phyloP scores from a whole-genome alignment of 2,797 vertebrate species.

The Falco biarmicus region DNA sequence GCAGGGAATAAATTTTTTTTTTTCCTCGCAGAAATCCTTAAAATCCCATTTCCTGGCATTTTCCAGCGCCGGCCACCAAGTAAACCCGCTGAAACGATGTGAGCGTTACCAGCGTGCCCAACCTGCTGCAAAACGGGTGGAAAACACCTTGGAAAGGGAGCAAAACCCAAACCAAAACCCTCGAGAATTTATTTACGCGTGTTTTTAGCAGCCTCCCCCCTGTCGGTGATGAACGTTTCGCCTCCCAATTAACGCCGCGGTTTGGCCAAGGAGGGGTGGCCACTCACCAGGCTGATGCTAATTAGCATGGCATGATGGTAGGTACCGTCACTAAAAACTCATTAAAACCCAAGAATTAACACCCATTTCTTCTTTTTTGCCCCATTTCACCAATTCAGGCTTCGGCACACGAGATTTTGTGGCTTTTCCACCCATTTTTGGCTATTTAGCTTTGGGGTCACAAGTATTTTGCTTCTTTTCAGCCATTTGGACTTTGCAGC shows the following conservation, averaged over 20 bases:
- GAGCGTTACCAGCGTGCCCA: fast-evolving
- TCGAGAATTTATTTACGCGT: fast-evolving
- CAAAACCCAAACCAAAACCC: neutral
- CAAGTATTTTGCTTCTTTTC: neutral
- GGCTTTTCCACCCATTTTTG: neutral
- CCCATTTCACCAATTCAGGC: neutral
- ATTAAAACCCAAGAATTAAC: no score
- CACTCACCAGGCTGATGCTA: neutral
- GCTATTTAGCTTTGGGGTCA: neutral
- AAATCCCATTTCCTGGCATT: neutral
- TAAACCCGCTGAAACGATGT: fast-evolving
- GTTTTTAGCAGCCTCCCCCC: no score
- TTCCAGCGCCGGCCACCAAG: fast-evolving
- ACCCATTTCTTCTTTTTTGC: no score
- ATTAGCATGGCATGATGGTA: no score
- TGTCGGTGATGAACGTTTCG: neutral
- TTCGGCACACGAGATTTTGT: fast-evolving
- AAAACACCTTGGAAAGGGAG: neutral
- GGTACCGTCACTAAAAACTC: no score
- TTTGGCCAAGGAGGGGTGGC: neutral
- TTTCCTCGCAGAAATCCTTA: neutral
- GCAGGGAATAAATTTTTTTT: fast-evolving
- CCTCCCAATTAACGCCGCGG: neutral
- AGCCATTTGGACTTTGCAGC: neutral
- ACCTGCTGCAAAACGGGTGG: neutral